Conservation (phyloP, 2,888 invertebrate species). For the Agriopis marginaria region DNA sequence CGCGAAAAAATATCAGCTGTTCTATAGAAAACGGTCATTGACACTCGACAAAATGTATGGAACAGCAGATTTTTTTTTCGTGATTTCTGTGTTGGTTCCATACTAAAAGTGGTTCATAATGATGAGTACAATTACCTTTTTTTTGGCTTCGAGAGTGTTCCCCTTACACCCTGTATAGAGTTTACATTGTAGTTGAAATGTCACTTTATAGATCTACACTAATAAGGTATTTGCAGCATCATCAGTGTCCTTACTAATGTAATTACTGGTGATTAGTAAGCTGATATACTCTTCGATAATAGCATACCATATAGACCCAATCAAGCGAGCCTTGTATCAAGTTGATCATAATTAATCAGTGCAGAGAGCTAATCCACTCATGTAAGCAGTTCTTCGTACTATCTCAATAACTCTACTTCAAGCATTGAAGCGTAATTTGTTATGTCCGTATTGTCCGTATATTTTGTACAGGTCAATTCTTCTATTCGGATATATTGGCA, state of each 20-base stretch:
- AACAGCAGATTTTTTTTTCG: no score
- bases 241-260: slow-evolving; percentile 4
- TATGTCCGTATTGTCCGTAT: not conserved
- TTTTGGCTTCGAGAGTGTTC: no score
- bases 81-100: no score
- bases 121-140: no score
- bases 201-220: not conserved
- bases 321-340: slow-evolving; percentile 4
- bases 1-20: no score
- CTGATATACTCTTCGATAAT: not conserved
- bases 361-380: not conserved
- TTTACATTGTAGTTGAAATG: not conserved
- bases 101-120: no score
- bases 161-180: no score
- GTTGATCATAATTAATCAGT: slow-evolving; percentile 6
- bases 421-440: not conserved
- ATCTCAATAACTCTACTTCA: not conserved
- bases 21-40: no score
- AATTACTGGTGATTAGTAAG: slow-evolving; percentile 12
- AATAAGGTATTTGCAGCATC: not conserved
- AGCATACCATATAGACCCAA: not conserved
- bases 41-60: no score
- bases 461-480: not conserved
- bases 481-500: not conserved
- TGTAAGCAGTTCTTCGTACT: slow-evolving; percentile 1